Evolutionary conservation across 2,797 vertebrate species (phyloP), one percentile per base, ranked within the genome.

Genomic region (Anguilla anguilla): DNA sequence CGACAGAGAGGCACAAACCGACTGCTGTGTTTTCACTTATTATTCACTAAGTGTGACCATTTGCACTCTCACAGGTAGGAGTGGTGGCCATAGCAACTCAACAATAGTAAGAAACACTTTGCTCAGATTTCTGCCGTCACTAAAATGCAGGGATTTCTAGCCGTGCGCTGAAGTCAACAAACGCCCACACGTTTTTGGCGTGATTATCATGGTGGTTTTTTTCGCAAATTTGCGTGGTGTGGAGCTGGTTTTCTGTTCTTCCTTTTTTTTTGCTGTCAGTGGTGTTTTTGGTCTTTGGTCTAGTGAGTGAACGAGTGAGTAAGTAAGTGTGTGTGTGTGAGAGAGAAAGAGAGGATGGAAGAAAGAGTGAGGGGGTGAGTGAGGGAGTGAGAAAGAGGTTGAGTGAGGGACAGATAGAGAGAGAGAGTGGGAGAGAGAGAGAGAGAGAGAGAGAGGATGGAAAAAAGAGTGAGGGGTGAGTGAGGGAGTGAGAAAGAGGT

Each of bases 181-280:
- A 86, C 69, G 89, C 25, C 88, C 86, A 92, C 61, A 92, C 49
- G 93, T 92, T 92, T 92, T 91, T 92, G 72, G 51, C 55, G 88
- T 91, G 93, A 92, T 92, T 93, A 92, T 89, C 91, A 94, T 91
- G 90, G 90, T 90, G 89, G 89, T 92, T 82, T 92, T 89, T 39
- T 39, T 39, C 64, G n/a, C 64, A 67, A 69, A 84, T 59, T 25
- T 81, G 59, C 15, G 1, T 19, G 55, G 55, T 57, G 15, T 57
- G 55, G 55, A 57, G 55, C 55, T 17, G 55, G 51, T 53, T 19
- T 83, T 25, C 31, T n/a, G 39, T 43, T 13, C 43, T 19, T 46
- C 10, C 9, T 13, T 15, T 25, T 43, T 22, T 84, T 57, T 84
- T 49, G 55, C 86, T 87, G 35, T 49, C 77, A 11, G 77, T 31